These are phyloP conservation scores for Polymixis flavicincta DNA, from an alignment of 2,888 invertebrate species.

Conservation along the genomic window DNA sequence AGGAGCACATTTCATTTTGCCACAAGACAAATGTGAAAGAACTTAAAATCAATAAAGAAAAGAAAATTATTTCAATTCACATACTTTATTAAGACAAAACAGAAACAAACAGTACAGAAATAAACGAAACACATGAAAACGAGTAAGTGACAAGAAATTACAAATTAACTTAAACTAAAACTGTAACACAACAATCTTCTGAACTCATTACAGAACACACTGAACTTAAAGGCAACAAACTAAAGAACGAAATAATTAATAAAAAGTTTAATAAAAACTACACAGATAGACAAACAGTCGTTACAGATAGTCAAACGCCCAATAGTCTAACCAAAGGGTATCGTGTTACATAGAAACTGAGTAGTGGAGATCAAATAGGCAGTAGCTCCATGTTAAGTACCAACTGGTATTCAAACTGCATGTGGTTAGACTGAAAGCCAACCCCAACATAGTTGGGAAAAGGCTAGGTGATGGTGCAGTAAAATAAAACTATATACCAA, in stretches of 20 bases:
- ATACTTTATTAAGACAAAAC: conserved; percentile 60
- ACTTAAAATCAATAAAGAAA: neutral
- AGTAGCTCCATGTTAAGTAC: neutral
- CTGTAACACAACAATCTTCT: neutral
- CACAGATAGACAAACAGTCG: neutral
- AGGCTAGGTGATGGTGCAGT: neutral
- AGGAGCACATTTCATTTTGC: neutral
- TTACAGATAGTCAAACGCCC: neutral
- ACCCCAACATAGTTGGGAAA: neutral
- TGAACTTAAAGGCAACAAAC: conserved; percentile 13
- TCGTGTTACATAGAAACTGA: neutral
- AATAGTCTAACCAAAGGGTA: neutral
- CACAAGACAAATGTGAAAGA: neutral
- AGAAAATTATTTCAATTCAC: neutral
- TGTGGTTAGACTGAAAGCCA: neutral
- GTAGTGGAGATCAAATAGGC: neutral
- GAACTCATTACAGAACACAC: conserved; percentile 22
- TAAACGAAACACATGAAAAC: conserved; percentile 38
- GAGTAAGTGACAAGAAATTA: conserved; percentile 30
- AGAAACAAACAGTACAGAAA: conserved; percentile 57
- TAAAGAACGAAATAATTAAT: neutral
- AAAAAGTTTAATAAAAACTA: conserved; percentile 1
- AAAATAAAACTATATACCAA: neutral
- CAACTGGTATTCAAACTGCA: neutral
- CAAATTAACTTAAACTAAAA: conserved; percentile 18